A percentile compares a stretch with the other conserved stretches of the same genome.
These are phyloP conservation scores for Temnopleurus reevesii DNA, from an alignment of 53 echinoderm and acorn worm species.

Conservation along the genomic window DNA sequence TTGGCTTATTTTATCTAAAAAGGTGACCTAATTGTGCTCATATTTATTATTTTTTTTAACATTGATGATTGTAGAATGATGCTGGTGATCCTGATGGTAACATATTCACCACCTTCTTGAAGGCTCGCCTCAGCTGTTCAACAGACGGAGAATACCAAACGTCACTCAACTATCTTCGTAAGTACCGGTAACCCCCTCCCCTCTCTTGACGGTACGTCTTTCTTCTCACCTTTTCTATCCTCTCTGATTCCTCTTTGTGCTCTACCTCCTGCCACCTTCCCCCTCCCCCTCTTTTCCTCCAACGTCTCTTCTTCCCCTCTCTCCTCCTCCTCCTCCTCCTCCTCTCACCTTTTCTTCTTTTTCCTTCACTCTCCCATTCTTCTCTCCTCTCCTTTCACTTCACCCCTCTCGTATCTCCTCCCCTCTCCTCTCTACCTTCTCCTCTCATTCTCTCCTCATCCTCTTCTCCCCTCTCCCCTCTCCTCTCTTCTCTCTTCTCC, in stretches of 20 bases:
- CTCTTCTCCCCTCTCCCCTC: too few relatives aligned
- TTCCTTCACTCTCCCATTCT: too few relatives aligned
- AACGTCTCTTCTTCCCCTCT: too few relatives aligned
- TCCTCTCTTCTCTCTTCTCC: too few relatives aligned
- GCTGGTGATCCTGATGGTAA: not conserved
- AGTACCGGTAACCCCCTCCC: not conserved
- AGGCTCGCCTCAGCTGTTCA: conserved; percentile 46
- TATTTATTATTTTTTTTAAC: not conserved
- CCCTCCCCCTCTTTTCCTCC: too few relatives aligned
- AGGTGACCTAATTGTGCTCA: too few relatives aligned
- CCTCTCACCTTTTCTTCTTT: not conserved
- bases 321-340: too few relatives aligned
- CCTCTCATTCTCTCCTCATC: not conserved
- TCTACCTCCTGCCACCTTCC: not conserved
- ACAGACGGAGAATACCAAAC: conserved; percentile 4
- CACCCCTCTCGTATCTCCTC: not conserved
- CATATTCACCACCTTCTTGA: conserved; percentile 20
- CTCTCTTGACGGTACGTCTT: not conserved
- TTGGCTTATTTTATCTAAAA: too few relatives aligned
- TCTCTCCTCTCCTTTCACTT: not conserved
- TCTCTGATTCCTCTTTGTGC: not conserved
- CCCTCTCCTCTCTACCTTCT: not conserved
- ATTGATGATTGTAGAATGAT: conserved; percentile 21
- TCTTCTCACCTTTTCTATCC: not conserved
- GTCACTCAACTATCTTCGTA: conserved; percentile 41